A percentile compares a stretch with the other conserved stretches of the same genome.
phyloP scores from a whole-genome alignment of 2,113 vertebrate genomes.

The Hassar affinis region DNA sequence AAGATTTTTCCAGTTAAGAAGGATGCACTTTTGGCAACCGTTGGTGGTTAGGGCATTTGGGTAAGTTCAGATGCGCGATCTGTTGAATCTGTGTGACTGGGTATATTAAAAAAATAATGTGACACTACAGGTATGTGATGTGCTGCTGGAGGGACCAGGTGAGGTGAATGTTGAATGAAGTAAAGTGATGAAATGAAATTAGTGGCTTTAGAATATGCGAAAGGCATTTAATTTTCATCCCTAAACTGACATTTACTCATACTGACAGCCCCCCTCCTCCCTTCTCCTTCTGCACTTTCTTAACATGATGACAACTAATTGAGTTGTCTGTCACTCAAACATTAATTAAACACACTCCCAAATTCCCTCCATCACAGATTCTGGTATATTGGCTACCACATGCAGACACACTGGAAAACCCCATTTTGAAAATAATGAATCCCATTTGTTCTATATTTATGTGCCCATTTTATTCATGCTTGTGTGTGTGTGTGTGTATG shows the following conservation, averaged over 20 bases:
- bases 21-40: neutral
- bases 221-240: neutral
- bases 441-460: neutral
- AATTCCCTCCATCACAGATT: neutral
- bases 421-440: neutral
- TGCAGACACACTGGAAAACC: neutral
- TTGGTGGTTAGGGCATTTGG: neutral
- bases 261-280: neutral
- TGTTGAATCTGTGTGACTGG: neutral
- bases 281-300: slow-evolving; percentile 44
- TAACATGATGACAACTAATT: slow-evolving; percentile 54
- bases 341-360: slow-evolving; percentile 47
- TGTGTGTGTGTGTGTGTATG: neutral
- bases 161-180: too few relatives aligned
- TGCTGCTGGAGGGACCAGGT: neutral
- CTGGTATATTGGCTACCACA: neutral
- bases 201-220: neutral
- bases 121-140: neutral
- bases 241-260: slow-evolving; percentile 20
- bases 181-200: slow-evolving; percentile 2
- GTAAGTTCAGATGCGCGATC: neutral
- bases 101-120: neutral
- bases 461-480: neutral
- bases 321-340: slow-evolving; percentile 52
- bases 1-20: neutral